Percentiles rank a stretch among this genome's conserved stretches.
phyloP scores from a whole-genome alignment of 2,888 invertebrate genomes.

The Cordilura impudica region DNA sequence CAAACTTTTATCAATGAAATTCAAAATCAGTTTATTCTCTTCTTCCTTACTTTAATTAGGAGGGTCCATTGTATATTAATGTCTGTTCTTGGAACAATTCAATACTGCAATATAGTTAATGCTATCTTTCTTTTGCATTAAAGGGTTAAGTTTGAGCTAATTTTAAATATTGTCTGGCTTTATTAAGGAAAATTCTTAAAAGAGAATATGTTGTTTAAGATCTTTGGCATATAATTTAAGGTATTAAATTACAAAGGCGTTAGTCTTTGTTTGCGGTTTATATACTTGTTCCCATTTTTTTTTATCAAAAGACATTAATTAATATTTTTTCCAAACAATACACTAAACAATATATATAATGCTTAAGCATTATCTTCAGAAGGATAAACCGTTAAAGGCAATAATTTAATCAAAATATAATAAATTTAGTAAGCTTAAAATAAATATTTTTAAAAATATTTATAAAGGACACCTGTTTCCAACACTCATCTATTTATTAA shows the following conservation, averaged over 20 bases:
- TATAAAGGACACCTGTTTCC: no score
- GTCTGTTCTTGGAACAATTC: no score
- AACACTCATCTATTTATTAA: no score
- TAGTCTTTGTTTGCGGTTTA: not conserved
- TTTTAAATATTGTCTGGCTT: not conserved
- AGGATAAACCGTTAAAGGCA: not conserved
- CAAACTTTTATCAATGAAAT: no score
- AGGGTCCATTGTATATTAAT: no score
- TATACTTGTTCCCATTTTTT: no score
- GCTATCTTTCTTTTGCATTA: no score
- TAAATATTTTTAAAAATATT: not conserved
- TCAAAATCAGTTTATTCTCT: no score
- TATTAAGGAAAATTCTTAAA: not conserved
- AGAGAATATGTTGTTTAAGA: not conserved
- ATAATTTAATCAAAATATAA: not conserved
- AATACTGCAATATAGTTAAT: no score
- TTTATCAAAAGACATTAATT: not conserved
- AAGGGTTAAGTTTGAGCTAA: not conserved
- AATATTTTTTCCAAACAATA: not conserved
- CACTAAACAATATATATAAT: not conserved
- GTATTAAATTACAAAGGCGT: not conserved
- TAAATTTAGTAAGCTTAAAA: not conserved
- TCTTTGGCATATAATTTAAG: not conserved
- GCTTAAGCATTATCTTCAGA: not conserved
- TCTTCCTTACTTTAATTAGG: no score